A percentile compares a stretch with the other conserved stretches of the same genome.
Evolutionary conservation across 1,140 invertebrate species (phyloP).

Genomic region (Aphidius gifuensis): DNA sequence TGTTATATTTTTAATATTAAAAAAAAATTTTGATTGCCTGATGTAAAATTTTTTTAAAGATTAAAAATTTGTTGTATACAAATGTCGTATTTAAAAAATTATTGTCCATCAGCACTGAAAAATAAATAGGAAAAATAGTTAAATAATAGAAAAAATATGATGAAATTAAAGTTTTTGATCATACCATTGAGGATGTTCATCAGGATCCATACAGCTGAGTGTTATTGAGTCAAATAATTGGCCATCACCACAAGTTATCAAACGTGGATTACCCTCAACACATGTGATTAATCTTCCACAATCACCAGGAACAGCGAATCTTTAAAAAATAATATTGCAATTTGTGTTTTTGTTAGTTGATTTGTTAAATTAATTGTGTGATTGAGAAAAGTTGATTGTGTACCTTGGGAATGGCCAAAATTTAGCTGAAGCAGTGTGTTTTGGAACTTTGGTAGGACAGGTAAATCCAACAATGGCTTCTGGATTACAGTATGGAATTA

Average conservation of each 20-base stretch:
- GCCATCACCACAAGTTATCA: constrained; percentile 81
- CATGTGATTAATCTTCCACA: constrained; percentile 83
- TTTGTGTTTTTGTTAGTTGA: not conserved
- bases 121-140: not conserved
- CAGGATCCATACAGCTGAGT: constrained; percentile 78
- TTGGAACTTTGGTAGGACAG: constrained; percentile 76
- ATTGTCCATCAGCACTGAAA: constrained; percentile 12
- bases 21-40: too few relatives aligned
- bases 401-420: constrained; percentile 84
- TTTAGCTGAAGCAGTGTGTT: constrained; percentile 73
- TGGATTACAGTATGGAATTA: constrained; percentile 81
- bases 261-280: constrained; percentile 79
- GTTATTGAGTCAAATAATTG: constrained; percentile 80
- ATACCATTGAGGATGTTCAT: constrained; percentile 67
- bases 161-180: not conserved
- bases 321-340: constrained; percentile 31
- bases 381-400: constrained; percentile 4
- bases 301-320: constrained; percentile 80
- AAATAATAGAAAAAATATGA: not conserved
- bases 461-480: constrained; percentile 82
- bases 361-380: constrained; percentile 1
- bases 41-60: too few relatives aligned
- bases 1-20: too few relatives aligned
- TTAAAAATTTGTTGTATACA: too few relatives aligned
- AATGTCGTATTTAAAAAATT: constrained; percentile 2